A percentile compares a stretch with the other conserved stretches of the same genome.
Conservation (phyloP, 2,888 invertebrate species). For the Amaurobius ferox region DNA sequence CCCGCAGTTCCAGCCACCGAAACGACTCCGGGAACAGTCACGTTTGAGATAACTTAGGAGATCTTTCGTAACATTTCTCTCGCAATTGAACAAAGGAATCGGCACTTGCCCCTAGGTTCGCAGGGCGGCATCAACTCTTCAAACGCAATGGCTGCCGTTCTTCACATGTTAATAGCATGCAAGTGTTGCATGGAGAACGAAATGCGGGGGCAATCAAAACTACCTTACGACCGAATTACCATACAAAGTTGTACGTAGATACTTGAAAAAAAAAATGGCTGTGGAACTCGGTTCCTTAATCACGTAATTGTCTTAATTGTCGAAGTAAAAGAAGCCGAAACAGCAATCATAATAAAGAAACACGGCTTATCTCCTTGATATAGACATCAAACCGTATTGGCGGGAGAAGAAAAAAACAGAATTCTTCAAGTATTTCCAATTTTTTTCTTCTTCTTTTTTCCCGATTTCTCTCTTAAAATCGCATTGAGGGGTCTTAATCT, state of each 20-base stretch:
- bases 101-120: not conserved
- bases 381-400: slow-evolving; percentile 36
- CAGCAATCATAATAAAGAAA: slow-evolving; percentile 44
- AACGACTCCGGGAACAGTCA: not conserved
- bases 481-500: slow-evolving; percentile 41
- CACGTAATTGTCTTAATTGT: slow-evolving; percentile 69
- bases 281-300: slow-evolving; percentile 44
- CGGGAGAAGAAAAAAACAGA: not conserved
- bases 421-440: not conserved
- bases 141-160: not conserved
- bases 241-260: slow-evolving; percentile 7
- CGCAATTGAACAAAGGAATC: not conserved
- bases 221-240: slow-evolving; percentile 42
- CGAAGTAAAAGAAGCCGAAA: slow-evolving; percentile 51
- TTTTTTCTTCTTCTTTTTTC: not conserved
- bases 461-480: slow-evolving; percentile 37
- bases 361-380: slow-evolving; percentile 30
- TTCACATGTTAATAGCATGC: slow-evolving; percentile 21
- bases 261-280: not conserved
- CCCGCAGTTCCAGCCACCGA: not conserved
- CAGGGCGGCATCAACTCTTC: not conserved
- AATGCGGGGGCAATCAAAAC: slow-evolving; percentile 32
- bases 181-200: not conserved
- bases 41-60: not conserved
- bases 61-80: not conserved